A percentile compares a stretch with the other conserved stretches of the same genome.
Conservation (phyloP, 2,113 vertebrate species). For the Myrmecobius fasciatus region DNA sequence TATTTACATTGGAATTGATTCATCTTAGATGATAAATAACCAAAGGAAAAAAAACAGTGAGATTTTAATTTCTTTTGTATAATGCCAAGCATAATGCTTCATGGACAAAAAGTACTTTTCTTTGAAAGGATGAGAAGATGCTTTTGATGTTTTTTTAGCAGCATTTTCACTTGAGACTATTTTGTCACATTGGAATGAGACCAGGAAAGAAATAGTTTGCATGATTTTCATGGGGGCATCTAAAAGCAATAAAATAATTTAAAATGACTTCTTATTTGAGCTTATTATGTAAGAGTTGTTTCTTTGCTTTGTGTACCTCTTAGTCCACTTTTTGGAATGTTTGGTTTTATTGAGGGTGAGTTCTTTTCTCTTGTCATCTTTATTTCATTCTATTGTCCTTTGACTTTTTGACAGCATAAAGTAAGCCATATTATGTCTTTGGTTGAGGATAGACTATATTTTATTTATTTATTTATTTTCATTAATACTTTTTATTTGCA, state of each 20-base stretch:
- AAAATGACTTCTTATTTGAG: not conserved
- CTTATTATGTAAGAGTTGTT: not conserved
- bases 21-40: not conserved
- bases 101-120: not conserved
- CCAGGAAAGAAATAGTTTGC: slow-evolving; percentile 1
- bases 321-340: not conserved
- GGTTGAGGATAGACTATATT: not conserved
- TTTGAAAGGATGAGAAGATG: not conserved
- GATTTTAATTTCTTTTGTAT: not conserved
- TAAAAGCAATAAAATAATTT: not conserved
- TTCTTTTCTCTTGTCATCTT: not conserved
- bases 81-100: not conserved
- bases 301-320: not conserved
- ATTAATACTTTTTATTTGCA: no score
- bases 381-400: not conserved
- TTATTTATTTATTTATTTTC: no score
- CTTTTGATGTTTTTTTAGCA: not conserved
- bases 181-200: slow-evolving; percentile 11
- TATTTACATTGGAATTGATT: not conserved
- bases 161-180: not conserved
- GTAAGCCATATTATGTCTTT: not conserved
- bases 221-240: slow-evolving; percentile 18
- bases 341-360: not conserved
- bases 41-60: not conserved
- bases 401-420: not conserved